Conservation (phyloP, 2,113 vertebrate species). For the Barbus barbus region DNA sequence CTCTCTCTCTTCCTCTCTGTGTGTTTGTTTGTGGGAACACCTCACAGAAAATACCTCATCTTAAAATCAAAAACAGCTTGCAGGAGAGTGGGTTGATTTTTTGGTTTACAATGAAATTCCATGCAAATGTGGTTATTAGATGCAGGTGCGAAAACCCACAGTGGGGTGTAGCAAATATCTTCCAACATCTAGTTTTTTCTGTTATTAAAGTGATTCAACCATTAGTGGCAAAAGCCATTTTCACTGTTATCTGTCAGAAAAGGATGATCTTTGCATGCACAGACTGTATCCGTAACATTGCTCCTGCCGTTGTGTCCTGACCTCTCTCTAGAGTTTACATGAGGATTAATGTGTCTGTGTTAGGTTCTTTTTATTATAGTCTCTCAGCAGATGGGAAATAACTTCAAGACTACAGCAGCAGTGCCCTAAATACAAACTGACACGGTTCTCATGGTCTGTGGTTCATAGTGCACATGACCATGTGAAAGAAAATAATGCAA, state of each 20-base stretch:
- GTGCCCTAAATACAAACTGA: background rate
- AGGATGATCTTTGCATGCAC: background rate
- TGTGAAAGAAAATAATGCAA: too few relatives aligned
- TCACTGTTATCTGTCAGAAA: background rate
- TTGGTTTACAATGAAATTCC: background rate
- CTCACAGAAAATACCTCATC: background rate
- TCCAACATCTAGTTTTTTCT: background rate
- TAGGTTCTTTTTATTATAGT: background rate
- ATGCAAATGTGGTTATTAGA: conserved; percentile 1
- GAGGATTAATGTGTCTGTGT: background rate
- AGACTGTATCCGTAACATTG: background rate
- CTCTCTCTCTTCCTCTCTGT: background rate
- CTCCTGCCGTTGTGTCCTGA: background rate
- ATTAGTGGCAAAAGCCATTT: background rate
- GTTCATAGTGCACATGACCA: too few relatives aligned
- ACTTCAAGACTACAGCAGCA: background rate
- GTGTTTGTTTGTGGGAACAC: conserved; percentile 1
- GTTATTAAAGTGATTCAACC: background rate
- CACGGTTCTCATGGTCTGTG: too few relatives aligned
- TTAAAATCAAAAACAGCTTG: background rate
- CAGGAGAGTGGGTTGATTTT: background rate
- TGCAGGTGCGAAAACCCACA: background rate
- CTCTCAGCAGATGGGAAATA: background rate
- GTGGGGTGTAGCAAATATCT: background rate
- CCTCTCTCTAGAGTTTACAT: background rate